Evolutionary conservation across 2,113 vertebrate species (phyloP), one percentile per base, ranked within the genome.

Genomic region (Gopherus evgoodei): DNA sequence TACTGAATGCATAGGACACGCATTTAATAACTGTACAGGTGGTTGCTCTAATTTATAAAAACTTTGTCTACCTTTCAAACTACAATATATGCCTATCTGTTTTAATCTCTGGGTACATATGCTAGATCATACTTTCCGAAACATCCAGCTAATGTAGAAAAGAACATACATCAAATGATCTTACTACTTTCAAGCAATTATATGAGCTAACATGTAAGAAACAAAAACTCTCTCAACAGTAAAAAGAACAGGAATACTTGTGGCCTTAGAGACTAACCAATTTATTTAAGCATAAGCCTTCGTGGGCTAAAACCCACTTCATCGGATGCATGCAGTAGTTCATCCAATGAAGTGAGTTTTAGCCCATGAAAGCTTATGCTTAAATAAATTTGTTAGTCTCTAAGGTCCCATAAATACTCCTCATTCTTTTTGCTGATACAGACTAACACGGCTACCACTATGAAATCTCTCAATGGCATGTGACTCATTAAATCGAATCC

Each of bases 1-100:
- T 17, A 6, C 56, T 50, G 88, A 5, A 38, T 83, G 62, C 0
- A 0, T 19, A 4, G 57, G 53, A 44, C 65, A 38, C 69, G 57
- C 10, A 50, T 82, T 29, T 21, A 82, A 42, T 27, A 69, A 1
- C 27, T 78, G 3, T 42, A 87, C 19, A 86, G 11, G 91, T 31
- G 65, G 4, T 69, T 12, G 22, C 13, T 79, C 3, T 12, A 81
- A 83, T 24, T 31, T n/a, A 69, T 42, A 29, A 76, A 44, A 91
- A 81, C 17, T 27, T 83, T 75, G 29, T 83, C 14, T 38, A 31
- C 24, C 84, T 82, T 27, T 79, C 8, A 22, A 84, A 88, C 13
- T 82, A 90, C 76, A 57, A 76, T 38, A 44, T 5, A 44, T 0
- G 6, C 21, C n/a, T 93, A n/a, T n/a, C n/a, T 27, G 2, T 82